Conservation (phyloP, 2,888 invertebrate genomes). For the Ormyrus pomaceus region DNA sequence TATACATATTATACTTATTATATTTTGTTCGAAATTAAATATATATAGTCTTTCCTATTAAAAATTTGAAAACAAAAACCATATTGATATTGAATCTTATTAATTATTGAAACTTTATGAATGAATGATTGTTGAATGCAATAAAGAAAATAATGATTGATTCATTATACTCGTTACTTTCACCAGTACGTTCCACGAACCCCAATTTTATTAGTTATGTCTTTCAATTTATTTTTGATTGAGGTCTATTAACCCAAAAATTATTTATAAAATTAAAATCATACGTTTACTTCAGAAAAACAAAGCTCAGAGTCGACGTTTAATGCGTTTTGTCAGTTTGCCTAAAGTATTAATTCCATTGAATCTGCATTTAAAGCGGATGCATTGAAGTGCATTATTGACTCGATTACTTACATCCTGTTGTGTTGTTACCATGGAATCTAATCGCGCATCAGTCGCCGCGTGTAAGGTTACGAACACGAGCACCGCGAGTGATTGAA, state of each 20-base stretch:
- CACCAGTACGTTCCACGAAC: neutral
- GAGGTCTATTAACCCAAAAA: neutral
- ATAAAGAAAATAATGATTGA: constrained; percentile 37
- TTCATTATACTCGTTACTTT: neutral
- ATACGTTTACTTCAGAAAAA: neutral
- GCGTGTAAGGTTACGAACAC: neutral
- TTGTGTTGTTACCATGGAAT: constrained; percentile 53
- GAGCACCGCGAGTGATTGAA: too few species aligned
- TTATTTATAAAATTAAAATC: neutral
- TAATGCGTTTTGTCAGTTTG: neutral
- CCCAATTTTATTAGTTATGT: neutral
- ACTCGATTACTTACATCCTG: constrained; percentile 8
- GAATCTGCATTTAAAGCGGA: neutral
- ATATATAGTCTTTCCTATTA: constrained; percentile 42
- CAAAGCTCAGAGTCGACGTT: neutral
- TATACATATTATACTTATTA: constrained; percentile 28
- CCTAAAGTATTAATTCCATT: neutral
- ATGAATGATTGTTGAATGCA: constrained; percentile 36
- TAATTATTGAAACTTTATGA: constrained; percentile 6
- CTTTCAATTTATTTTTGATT: neutral
- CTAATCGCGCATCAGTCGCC: constrained; percentile 15
- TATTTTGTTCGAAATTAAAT: constrained; percentile 34
- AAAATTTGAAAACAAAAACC: constrained; percentile 23
- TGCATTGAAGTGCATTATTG: constrained; percentile 23
- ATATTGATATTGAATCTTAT: constrained; percentile 15